Percentiles rank a stretch among this genome's conserved stretches.
phyloP scores from a whole-genome alignment of 2,888 invertebrate genomes.

The Tenthredo amoena region DNA sequence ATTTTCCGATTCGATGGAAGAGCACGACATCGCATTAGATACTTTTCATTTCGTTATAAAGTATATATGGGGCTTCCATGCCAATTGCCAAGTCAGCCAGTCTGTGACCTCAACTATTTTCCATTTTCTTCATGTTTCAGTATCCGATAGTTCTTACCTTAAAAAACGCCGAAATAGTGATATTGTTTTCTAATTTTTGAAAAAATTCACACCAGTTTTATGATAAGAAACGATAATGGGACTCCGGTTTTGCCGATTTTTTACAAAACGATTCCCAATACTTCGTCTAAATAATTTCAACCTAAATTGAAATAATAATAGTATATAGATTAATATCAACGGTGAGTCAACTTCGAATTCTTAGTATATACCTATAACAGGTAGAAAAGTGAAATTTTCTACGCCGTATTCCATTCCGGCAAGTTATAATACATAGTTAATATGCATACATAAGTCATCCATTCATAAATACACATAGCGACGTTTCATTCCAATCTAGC shows the following conservation, averaged over 20 bases:
- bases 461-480: not conserved
- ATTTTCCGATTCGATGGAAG: not conserved
- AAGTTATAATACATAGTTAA: not conserved
- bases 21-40: not conserved
- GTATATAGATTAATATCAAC: not conserved
- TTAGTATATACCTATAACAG: not conserved
- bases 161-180: too few species aligned
- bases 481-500: not conserved
- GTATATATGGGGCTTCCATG: not conserved
- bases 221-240: too few species aligned
- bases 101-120: not conserved
- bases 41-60: not conserved
- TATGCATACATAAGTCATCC: not conserved
- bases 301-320: not conserved
- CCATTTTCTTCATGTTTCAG: too few species aligned
- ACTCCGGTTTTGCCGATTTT: too few species aligned
- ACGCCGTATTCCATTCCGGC: not conserved
- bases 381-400: conserved; percentile 24
- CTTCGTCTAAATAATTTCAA: too few species aligned
- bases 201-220: too few species aligned
- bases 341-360: not conserved
- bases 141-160: too few species aligned
- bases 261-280: too few species aligned
- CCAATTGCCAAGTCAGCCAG: not conserved
- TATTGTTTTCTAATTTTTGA: too few species aligned